Conservation (phyloP, 2,113 vertebrate genomes). For the Panthera uncia region DNA sequence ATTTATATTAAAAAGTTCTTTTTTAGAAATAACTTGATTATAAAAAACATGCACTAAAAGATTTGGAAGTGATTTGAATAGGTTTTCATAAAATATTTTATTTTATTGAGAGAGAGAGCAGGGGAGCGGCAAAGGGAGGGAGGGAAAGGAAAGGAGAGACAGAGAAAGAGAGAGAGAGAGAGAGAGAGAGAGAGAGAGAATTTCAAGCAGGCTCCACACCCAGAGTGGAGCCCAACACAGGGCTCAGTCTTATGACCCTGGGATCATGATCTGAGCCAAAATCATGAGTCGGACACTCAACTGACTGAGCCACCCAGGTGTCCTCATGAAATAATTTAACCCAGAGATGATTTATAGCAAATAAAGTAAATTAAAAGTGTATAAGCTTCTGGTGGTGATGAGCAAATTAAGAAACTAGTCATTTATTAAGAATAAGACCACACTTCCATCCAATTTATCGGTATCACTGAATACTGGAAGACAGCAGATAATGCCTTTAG, state of each 20-base stretch:
- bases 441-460: background rate
- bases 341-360: background rate
- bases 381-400: background rate
- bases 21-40: constrained; percentile 12
- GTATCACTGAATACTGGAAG: background rate
- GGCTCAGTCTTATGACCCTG: background rate
- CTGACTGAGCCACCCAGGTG: background rate
- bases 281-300: background rate
- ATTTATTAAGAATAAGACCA: background rate
- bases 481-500: background rate
- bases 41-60: background rate
- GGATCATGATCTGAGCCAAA: background rate
- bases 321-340: background rate
- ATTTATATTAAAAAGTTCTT: background rate
- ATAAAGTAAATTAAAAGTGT: constrained; percentile 23
- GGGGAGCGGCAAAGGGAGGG: background rate
- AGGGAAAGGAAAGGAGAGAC: too few relatives aligned
- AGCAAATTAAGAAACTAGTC: background rate
- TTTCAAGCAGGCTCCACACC: background rate
- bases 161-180: too few relatives aligned
- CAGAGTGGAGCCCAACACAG: background rate
- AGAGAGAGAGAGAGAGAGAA: background rate
- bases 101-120: background rate
- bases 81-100: background rate
- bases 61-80: background rate